Percentiles rank a stretch among this genome's conserved stretches.
These are phyloP conservation scores for Oeneis ivallda DNA, from an alignment of 2,888 invertebrate species.

Conservation along the genomic window DNA sequence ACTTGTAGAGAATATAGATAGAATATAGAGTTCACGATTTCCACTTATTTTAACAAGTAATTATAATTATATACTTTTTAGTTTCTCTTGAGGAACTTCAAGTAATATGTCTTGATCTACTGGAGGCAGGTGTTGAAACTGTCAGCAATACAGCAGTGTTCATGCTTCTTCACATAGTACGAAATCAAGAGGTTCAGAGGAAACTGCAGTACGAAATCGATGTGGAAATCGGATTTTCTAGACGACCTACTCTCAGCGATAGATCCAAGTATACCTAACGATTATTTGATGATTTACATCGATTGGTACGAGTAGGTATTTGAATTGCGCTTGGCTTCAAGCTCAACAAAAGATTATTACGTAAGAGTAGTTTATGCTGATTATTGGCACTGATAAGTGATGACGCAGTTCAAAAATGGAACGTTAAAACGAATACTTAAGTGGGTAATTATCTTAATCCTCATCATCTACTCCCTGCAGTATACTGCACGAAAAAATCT, in stretches of 20 bases:
- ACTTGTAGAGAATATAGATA: not conserved
- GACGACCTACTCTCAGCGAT: conserved; percentile 80
- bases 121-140: conserved; percentile 87
- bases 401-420: not conserved
- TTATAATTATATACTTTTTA: conserved; percentile 34
- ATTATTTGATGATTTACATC: not conserved
- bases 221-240: conserved; percentile 77
- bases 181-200: conserved; percentile 80
- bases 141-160: conserved; percentile 84
- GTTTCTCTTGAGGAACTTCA: conserved; percentile 68
- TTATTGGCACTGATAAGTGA: not conserved
- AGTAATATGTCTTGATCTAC: conserved; percentile 84
- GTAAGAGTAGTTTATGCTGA: not conserved
- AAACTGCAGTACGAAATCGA: conserved; percentile 83
- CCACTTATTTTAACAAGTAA: not conserved
- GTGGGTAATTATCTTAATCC: not conserved
- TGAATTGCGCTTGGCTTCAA: conserved; percentile 2
- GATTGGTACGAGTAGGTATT: not conserved
- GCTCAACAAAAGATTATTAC: not conserved
- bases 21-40: not conserved
- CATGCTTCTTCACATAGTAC: conserved; percentile 81
- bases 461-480: too few relatives aligned
- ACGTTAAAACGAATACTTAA: not conserved
- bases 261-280: conserved; percentile 51
- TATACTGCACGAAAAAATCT: too few relatives aligned